Evolutionary conservation across 2,888 invertebrate species (phyloP).

Genomic region (Caenorhabditis sinica): DNA sequence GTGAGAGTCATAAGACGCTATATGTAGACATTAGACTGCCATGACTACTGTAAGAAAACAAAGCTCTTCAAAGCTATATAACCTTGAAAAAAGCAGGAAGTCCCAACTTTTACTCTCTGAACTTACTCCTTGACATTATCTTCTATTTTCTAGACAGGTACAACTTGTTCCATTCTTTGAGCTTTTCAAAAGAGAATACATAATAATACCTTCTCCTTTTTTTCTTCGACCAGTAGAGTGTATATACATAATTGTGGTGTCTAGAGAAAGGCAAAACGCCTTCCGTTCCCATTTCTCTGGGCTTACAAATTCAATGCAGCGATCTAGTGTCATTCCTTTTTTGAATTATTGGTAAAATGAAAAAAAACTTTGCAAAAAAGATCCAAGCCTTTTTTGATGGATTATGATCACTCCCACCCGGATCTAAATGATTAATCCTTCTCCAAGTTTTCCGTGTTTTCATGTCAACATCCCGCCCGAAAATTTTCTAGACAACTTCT

Average conservation of each 20-base stretch:
- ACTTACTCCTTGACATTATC: not conserved
- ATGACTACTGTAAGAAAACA: not conserved
- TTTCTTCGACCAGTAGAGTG: not conserved
- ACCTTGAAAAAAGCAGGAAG: too few species aligned
- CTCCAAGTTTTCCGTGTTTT: not conserved
- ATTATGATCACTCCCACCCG: not conserved
- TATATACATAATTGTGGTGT: conserved; percentile 1
- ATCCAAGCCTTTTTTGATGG: not conserved
- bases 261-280: not conserved
- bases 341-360: not conserved
- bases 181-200: not conserved
- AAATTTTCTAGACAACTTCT: not conserved
- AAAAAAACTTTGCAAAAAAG: not conserved
- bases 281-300: not conserved
- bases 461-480: not conserved
- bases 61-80: too few species aligned
- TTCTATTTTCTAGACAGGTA: not conserved
- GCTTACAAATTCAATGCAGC: too few species aligned
- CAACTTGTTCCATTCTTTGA: not conserved
- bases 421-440: conserved; percentile 11
- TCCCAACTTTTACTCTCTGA: too few species aligned
- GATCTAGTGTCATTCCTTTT: not conserved
- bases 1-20: not conserved
- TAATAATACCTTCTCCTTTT: not conserved
- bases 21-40: not conserved